These are phyloP conservation scores for Sturnus vulgaris DNA, from an alignment of 2,113 vertebrate species.

Conservation along the genomic window DNA sequence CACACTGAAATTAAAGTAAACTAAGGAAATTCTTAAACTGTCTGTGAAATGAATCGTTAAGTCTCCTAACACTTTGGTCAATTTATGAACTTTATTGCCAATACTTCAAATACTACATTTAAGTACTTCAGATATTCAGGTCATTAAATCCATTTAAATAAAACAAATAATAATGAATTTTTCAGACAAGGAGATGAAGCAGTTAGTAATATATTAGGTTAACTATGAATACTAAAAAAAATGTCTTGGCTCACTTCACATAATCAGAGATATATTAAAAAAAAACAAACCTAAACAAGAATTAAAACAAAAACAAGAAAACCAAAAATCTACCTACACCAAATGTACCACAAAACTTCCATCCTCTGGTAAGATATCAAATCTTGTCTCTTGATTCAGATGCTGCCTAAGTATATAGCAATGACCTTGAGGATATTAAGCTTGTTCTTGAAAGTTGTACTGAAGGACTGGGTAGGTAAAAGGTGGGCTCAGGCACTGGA, in stretches of 20 bases:
- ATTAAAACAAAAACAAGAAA: not conserved
- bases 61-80: not conserved
- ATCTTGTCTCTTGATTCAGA: not conserved
- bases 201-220: not conserved
- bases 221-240: not conserved
- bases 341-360: not conserved
- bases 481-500: slow-evolving; percentile 1
- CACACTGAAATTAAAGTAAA: not conserved
- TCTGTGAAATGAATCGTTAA: not conserved
- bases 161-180: not conserved
- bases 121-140: not conserved
- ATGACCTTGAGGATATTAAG: not conserved
- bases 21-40: not conserved
- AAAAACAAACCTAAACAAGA: accelerated
- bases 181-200: not conserved
- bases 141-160: not conserved
- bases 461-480: not conserved
- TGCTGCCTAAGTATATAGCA: not conserved
- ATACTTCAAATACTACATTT: not conserved
- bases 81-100: not conserved
- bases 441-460: not conserved
- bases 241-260: not conserved
- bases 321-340: not conserved
- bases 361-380: not conserved
- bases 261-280: not conserved